Base-by-base conservation (phyloP, 2,113 vertebrate genomes). In the Notothenia rossii region DNA sequence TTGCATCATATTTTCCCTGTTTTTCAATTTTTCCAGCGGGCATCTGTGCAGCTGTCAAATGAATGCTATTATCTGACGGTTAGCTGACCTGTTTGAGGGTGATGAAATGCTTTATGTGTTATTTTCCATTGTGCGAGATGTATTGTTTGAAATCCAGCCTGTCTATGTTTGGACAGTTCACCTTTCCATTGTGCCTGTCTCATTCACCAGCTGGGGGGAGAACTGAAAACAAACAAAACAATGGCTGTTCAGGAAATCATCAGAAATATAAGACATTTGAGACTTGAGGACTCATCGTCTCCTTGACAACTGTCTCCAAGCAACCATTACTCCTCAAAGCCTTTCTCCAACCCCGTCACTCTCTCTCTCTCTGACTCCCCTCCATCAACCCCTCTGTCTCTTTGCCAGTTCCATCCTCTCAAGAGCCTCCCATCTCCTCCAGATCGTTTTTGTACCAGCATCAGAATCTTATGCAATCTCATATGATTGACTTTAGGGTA, bases 251-350 rank as follows among this genome's bases (percentile, higher is more conserved):
- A 55, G 53, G 75, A 89, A 88, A 88, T 91, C 82, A 65, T 85
- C 88, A 91, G 83, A 92, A 91, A 90, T 90, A 88, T 87, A 91
- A 89, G 86, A 92, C 85, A 90, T 86, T 81, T 75, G 46, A 91
- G 93, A 94, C 88, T 93, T 86, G 76, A 81, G 89, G 87, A 93
- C 88, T 91, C 85, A 64, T 86, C 10, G 92, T 96, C 90, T 94
- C 94, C 94, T 71, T 95, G 95, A 94, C 95, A 89, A 95, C 95
- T 20, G 94, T 96, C 88, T 92, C 94, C 91, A 90, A 88, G 95
- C 94, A 96, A 96, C 95, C 88, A 87, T 92, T 90, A 88, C 91
- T 92, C 85, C 88, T 94, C 92, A 93, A 90, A 90, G 85, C 86
- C 56, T 91, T 90, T 88, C 86, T 88, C 89, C 83, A 86, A 85